A percentile compares a stretch with the other conserved stretches of the same genome.
Evolutionary conservation across 2,888 invertebrate genomes (phyloP).

Genomic region (Cremastobaeus sp.): DNA sequence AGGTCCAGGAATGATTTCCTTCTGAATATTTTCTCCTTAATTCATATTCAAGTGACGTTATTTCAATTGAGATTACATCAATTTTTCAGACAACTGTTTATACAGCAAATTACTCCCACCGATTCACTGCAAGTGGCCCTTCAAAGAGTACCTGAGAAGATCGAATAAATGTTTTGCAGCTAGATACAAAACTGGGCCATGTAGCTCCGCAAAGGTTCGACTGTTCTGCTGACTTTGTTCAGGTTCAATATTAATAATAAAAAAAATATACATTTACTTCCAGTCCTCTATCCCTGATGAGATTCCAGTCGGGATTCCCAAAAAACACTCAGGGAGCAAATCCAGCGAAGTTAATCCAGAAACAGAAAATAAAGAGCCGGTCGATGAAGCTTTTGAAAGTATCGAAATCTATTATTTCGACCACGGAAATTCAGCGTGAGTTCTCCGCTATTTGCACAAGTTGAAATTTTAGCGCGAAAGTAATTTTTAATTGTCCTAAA

Average conservation of each 20-base stretch:
- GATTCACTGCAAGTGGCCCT: slow-evolving; percentile 38
- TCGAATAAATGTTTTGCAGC: slow-evolving; percentile 20
- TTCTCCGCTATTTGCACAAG: not conserved
- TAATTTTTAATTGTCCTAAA: not conserved
- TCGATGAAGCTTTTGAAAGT: slow-evolving; percentile 70
- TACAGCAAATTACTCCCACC: not conserved
- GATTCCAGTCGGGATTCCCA: slow-evolving; percentile 42
- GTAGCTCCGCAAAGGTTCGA: slow-evolving; percentile 35
- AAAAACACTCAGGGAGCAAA: slow-evolving; percentile 5
- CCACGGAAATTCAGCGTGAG: slow-evolving; percentile 82
- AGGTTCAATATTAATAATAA: no score
- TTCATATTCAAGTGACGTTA: no score
- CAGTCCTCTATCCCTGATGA: no score
- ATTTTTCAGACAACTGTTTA: no score
- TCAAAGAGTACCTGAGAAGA: slow-evolving; percentile 30
- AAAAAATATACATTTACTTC: no score
- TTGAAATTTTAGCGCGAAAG: not conserved
- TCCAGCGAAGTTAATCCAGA: not conserved
- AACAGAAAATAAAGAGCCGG: not conserved
- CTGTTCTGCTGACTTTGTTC: no score
- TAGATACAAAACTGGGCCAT: slow-evolving; percentile 29
- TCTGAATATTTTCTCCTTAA: no score
- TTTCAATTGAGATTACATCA: slow-evolving; percentile 1
- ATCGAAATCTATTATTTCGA: slow-evolving; percentile 85
- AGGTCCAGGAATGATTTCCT: no score